Conservation (phyloP, 2,797 vertebrate genomes). For the Oreortyx pictus region DNA sequence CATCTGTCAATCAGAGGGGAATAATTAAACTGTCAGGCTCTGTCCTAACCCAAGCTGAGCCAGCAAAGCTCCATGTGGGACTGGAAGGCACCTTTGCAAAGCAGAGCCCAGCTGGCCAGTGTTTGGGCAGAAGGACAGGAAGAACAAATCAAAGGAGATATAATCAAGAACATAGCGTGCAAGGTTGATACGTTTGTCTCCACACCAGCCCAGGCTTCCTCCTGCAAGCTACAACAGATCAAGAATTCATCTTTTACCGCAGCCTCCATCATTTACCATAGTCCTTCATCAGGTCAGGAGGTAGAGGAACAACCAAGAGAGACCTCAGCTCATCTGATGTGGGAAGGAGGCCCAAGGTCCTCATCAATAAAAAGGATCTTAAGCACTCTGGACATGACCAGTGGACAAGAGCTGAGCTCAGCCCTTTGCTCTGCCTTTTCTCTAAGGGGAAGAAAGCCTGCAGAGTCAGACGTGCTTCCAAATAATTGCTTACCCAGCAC, state of each 20-base stretch:
- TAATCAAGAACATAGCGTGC: neutral
- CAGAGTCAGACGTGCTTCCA: neutral
- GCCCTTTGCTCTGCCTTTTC: neutral
- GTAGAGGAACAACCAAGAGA: rapidly evolving
- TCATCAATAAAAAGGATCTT: neutral
- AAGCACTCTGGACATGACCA: neutral
- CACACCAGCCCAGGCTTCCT: neutral
- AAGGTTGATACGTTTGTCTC: neutral
- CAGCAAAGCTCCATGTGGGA: neutral
- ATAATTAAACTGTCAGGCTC: neutral
- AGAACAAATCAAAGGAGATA: neutral
- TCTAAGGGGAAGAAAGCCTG: neutral
- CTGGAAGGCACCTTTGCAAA: neutral
- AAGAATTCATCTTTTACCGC: neutral
- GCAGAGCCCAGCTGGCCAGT: neutral
- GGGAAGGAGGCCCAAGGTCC: neutral
- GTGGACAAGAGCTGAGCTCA: neutral
- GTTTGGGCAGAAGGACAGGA: neutral
- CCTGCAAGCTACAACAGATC: neutral
- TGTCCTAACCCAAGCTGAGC: neutral
- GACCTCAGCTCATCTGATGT: neutral
- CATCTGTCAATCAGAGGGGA: neutral
- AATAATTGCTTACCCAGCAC: rapidly evolving
- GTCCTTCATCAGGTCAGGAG: rapidly evolving
- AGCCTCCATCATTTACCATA: no score